A percentile compares a stretch with the other conserved stretches of the same genome.
These are phyloP conservation scores for Hydropotes inermis DNA, from an alignment of 2,113 vertebrate species.

Conservation along the genomic window DNA sequence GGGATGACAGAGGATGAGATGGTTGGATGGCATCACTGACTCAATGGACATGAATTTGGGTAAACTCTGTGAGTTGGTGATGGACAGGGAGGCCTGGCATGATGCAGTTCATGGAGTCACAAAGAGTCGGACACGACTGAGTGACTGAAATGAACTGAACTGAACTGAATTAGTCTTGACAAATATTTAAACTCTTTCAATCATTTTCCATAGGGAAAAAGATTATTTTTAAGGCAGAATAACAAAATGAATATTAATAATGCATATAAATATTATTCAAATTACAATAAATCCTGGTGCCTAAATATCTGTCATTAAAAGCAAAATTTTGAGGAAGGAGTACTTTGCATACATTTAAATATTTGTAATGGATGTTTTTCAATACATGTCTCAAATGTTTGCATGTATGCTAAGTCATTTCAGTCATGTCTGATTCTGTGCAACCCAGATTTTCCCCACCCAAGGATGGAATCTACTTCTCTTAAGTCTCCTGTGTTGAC, in stretches of 20 bases:
- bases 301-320: neutral
- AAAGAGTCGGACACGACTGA: too few species aligned
- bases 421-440: neutral
- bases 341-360: neutral
- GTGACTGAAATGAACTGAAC: too few species aligned
- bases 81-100: too few species aligned
- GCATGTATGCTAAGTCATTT: neutral
- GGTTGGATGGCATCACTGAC: too few species aligned
- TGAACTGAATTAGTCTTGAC: neutral
- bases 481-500: neutral
- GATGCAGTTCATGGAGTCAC: too few species aligned
- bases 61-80: too few species aligned
- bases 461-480: neutral
- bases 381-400: neutral
- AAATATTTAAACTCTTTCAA: neutral
- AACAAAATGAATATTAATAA: neutral
- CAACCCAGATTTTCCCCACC: neutral
- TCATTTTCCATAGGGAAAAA: neutral
- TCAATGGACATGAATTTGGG: too few species aligned
- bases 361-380: neutral
- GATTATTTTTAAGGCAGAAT: neutral
- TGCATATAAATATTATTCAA: neutral
- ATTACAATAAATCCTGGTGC: neutral
- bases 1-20: too few species aligned
- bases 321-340: neutral